Evolutionary conservation across 2,797 vertebrate genomes (phyloP).

Genomic region (Gallirallus australis): DNA sequence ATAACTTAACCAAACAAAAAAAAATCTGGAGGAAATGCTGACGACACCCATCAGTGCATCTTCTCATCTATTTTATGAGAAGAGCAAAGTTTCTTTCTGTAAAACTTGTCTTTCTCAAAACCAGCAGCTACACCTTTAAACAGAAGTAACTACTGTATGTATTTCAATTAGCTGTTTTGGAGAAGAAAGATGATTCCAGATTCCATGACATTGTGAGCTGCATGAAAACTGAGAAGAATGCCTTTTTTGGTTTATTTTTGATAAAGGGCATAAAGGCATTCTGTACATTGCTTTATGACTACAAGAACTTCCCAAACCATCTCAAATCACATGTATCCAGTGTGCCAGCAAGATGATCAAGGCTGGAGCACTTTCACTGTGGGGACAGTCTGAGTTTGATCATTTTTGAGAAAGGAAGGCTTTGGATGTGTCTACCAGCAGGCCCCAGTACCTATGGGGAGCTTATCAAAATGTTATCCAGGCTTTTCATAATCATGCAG

Average conservation of each 20-base stretch:
- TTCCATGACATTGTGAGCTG: fast-evolving
- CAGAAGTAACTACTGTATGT: not conserved
- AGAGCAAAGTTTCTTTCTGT: not conserved
- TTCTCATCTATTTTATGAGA: not conserved
- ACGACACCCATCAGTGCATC: not conserved
- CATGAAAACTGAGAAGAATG: not conserved
- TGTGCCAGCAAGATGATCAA: not conserved
- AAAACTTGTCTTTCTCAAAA: not conserved
- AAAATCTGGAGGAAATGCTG: not conserved
- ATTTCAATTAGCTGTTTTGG: not conserved
- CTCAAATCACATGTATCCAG: not conserved
- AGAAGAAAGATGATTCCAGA: not conserved
- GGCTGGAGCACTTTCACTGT: not conserved
- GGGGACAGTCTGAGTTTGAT: not conserved
- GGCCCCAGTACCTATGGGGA: not conserved
- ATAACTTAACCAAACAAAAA: not conserved
- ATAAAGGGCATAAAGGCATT: not conserved
- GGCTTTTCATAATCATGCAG: not conserved
- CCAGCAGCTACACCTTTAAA: not conserved
- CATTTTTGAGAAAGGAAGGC: not conserved
- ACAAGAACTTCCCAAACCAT: not conserved
- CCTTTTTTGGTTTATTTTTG: not conserved
- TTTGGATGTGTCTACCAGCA: not conserved
- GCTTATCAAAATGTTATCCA: fast-evolving
- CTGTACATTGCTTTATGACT: not conserved